Conservation (phyloP, 2,797 vertebrate species). For the Artibeus lituratus region DNA sequence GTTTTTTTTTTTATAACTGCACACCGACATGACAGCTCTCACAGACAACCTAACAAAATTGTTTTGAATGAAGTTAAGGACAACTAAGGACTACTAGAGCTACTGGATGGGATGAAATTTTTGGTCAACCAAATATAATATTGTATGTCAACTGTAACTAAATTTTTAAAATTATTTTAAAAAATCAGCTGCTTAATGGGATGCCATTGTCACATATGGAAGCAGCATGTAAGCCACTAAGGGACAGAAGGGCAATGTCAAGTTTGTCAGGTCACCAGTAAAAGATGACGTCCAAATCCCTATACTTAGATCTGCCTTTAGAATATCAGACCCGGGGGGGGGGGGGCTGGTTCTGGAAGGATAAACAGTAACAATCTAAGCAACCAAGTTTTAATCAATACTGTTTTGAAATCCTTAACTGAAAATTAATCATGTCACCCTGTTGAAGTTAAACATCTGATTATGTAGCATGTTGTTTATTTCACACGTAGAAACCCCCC, state of each 20-base stretch:
- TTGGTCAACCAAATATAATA: background rate
- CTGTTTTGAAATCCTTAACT: constrained; percentile 40
- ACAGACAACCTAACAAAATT: background rate
- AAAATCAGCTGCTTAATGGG: constrained; percentile 68
- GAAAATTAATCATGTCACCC: constrained; percentile 29
- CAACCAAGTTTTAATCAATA: background rate
- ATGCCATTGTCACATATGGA: constrained; percentile 48
- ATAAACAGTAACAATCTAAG: background rate
- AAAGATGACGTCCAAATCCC: constrained; percentile 10
- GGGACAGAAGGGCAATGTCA: background rate
- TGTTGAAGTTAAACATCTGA: constrained; percentile 30
- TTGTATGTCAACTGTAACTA: background rate
- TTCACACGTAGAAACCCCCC: constrained; percentile 19
- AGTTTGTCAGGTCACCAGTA: constrained; percentile 16
- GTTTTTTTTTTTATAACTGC: background rate
- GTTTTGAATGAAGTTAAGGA: background rate
- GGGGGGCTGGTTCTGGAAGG: constrained; percentile 26
- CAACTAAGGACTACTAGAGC: background rate
- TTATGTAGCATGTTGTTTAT: background rate
- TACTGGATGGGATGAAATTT: background rate
- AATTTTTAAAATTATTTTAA: background rate
- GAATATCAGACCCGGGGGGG: background rate
- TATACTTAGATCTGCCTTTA: background rate
- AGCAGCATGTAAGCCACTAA: constrained; percentile 59
- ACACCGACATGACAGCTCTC: background rate